A percentile compares a stretch with the other conserved stretches of the same genome.
Conservation (phyloP, 2,113 vertebrate genomes). For the Saccopteryx leptura region DNA sequence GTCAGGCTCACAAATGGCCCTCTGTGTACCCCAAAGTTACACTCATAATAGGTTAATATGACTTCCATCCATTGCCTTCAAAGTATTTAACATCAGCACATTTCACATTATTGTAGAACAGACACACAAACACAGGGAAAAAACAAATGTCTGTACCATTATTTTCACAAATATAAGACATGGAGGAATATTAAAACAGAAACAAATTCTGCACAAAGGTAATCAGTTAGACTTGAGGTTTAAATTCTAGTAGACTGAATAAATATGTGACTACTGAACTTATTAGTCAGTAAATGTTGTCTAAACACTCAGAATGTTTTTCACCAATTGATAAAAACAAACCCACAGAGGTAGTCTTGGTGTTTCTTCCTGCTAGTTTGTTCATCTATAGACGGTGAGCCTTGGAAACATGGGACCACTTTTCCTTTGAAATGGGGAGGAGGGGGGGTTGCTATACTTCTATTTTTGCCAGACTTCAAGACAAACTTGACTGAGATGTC, state of each 20-base stretch:
- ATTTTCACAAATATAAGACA: neutral
- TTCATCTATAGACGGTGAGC: neutral
- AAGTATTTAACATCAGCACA: neutral
- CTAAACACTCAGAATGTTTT: neutral
- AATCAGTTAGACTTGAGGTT: neutral
- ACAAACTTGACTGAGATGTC: constrained; percentile 76
- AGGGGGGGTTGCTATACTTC: constrained; percentile 38
- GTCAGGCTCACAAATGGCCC: rapidly evolving
- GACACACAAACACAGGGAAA: rapidly evolving
- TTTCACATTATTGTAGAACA: no score
- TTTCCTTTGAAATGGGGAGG: constrained; percentile 49
- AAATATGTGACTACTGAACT: neutral
- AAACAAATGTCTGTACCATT: rapidly evolving
- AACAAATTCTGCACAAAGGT: neutral
- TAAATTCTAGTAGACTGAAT: neutral
- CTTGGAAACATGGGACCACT: neutral
- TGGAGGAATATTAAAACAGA: neutral
- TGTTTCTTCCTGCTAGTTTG: neutral
- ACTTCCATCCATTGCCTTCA: neutral
- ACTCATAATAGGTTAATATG: neutral
- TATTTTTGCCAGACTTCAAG: constrained; percentile 73
- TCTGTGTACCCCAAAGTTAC: neutral
- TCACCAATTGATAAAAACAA: neutral
- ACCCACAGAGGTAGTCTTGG: neutral
- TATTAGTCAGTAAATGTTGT: neutral